Percentiles rank a stretch among this genome's conserved stretches.
Conservation (phyloP, 1,140 invertebrate species). For the Drosophila lowei region DNA sequence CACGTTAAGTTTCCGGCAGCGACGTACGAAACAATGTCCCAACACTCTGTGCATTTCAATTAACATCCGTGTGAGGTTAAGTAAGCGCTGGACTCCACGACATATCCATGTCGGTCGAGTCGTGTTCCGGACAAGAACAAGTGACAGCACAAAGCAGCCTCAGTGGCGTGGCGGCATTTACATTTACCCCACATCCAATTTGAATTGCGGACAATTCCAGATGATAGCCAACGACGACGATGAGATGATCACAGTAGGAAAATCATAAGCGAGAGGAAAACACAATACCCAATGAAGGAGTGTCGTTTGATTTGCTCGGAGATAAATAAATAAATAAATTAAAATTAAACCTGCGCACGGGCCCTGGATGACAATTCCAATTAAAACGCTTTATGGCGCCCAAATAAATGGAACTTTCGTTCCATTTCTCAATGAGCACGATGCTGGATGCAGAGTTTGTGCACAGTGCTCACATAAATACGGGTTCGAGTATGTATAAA, state of each 20-base stretch:
- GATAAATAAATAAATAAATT: slow-evolving; percentile 21
- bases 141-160: slow-evolving; percentile 29
- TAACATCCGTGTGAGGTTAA: slow-evolving; percentile 39
- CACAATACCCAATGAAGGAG: no score
- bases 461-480: neutral
- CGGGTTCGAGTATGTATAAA: slow-evolving; percentile 10
- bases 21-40: slow-evolving; percentile 39
- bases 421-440: neutral
- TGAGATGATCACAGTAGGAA: slow-evolving; percentile 15
- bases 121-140: slow-evolving; percentile 22
- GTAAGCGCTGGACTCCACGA: slow-evolving; percentile 5
- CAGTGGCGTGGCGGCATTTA: neutral
- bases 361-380: slow-evolving; percentile 24
- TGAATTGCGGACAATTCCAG: slow-evolving; percentile 31
- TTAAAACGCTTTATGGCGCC: slow-evolving; percentile 16
- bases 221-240: slow-evolving; percentile 31
- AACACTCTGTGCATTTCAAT: slow-evolving; percentile 47
- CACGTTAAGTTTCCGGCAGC: slow-evolving; percentile 18
- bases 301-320: neutral
- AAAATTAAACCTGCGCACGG: neutral
- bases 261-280: neutral
- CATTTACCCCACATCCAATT: slow-evolving; percentile 22
- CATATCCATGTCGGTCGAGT: slow-evolving; percentile 22
- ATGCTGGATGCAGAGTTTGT: neutral
- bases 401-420: neutral